phyloP scores from a whole-genome alignment of 35 echinoderm and acorn worm genomes.

The Ophioderma brevispina region DNA sequence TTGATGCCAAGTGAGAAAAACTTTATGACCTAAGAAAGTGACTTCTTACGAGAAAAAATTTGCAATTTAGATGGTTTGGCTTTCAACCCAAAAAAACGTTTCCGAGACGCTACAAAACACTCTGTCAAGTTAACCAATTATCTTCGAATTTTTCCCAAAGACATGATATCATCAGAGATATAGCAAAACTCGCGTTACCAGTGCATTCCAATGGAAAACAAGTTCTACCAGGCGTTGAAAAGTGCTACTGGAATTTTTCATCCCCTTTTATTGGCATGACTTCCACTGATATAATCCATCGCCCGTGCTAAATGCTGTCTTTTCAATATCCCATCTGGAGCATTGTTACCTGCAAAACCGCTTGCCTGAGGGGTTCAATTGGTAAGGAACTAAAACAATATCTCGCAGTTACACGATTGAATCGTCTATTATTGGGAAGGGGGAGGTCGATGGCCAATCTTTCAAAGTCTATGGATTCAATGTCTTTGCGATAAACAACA shows the following conservation, averaged over 20 bases:
- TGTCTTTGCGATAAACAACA: conserved; percentile 33
- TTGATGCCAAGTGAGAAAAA: conserved; percentile 19
- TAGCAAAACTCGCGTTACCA: background rate
- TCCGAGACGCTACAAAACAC: conserved; percentile 7
- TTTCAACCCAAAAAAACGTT: conserved; percentile 22
- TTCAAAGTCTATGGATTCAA: conserved; percentile 4
- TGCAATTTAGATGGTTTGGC: conserved; percentile 21
- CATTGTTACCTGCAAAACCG: conserved; percentile 47
- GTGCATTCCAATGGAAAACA: background rate
- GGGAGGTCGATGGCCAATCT: conserved; percentile 42
- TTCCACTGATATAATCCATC: conserved; percentile 26
- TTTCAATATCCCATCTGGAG: background rate
- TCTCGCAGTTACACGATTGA: conserved; percentile 40
- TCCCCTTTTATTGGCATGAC: conserved; percentile 30
- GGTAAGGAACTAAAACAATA: conserved; percentile 26
- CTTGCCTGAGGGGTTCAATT: conserved; percentile 35
- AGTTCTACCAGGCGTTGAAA: conserved; percentile 30
- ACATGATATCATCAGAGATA: conserved; percentile 40
- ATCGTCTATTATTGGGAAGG: conserved; percentile 51
- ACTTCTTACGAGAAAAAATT: conserved; percentile 21
- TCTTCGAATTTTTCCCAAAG: conserved; percentile 8
- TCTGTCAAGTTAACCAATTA: background rate
- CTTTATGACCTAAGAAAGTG: conserved; percentile 58
- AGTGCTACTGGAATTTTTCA: background rate
- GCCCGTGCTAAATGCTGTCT: conserved; percentile 46